Evolutionary conservation across 2,113 vertebrate genomes (phyloP).

Genomic region (Hassar affinis): DNA sequence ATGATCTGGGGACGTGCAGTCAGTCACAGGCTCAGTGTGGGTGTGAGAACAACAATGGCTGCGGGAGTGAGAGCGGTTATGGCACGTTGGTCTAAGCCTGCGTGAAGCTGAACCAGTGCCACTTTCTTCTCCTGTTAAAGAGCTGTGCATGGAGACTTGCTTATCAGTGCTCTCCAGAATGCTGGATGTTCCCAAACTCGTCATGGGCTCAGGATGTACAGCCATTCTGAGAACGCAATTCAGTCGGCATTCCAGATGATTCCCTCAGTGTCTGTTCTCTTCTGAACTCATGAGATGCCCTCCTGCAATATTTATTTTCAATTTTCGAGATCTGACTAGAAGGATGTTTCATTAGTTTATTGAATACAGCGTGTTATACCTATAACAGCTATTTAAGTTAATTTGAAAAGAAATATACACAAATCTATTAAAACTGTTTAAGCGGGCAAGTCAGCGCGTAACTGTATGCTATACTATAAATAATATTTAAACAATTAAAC

Average conservation of each 20-base stretch:
- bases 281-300: constrained; percentile 65
- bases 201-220: constrained; percentile 67
- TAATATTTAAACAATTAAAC: neutral
- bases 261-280: constrained; percentile 64
- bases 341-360: neutral
- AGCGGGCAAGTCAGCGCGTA: neutral
- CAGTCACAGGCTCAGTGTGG: constrained; percentile 60
- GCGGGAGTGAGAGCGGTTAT: constrained; percentile 71
- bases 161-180: constrained; percentile 70
- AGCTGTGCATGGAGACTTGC: constrained; percentile 71
- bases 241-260: constrained; percentile 79
- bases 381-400: neutral
- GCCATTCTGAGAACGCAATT: constrained; percentile 66
- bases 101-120: constrained; percentile 68
- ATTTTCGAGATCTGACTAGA: neutral
- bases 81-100: constrained; percentile 65
- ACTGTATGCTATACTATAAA: neutral
- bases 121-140: constrained; percentile 63
- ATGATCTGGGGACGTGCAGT: constrained; percentile 63
- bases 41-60: constrained; percentile 60
- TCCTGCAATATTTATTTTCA: constrained; percentile 59
- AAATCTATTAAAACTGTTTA: neutral
- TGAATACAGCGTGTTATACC: neutral
- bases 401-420: neutral
- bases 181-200: constrained; percentile 59